Base-by-base conservation (phyloP, 1,140 invertebrate species). In the Diachasmimorpha longicaudata region DNA sequence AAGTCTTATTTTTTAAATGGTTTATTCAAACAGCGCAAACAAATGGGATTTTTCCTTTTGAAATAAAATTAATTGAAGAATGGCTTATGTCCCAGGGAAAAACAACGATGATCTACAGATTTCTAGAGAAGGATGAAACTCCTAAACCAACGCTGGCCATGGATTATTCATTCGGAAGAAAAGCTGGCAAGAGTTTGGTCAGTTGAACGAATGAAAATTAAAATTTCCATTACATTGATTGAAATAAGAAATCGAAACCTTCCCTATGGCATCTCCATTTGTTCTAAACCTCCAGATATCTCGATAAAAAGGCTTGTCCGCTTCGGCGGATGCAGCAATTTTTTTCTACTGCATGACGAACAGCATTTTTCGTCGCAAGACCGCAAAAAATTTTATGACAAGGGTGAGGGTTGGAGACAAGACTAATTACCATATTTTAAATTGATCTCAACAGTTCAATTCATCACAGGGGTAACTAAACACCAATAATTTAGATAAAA, bases 161-260 rank as follows among this genome's bases (percentile, higher is more conserved):
- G 81, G 96, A 97, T 84, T 98, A 97, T 86, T 94, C 93, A 67
- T 97, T 93, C 89, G 95, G 93, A 4, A 90, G 95, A 83, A 93
- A 94, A 85, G 93, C 92, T 78, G 92, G 92, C 6, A 92, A 93
- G 83, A 94, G 93, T 86, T 92, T 94, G 87, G 93, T 94, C 86
- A 89, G 91, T 70, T 86, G 10, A 25, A 89, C 37, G 14, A 70
- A 55, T 25, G 1, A 58, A 58, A 4, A 6, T 31, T 8, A 11
- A 72, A 72, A 58, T 37, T 37, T 23, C 44, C 39, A 31, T 31
- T 46, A 46, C 4, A 46, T 46, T 46, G 4, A 46, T 46, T 10
- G 44, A 46, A 9, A 46, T 3, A 9, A 3, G 44, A 46, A 46
- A n/a, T 46, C 44, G n/a, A 46, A 46, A 46, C 1, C 11, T 9